These are phyloP conservation scores for Ailuropoda melanoleuca DNA, from an alignment of 2,113 vertebrate genomes.

Conservation along the genomic window DNA sequence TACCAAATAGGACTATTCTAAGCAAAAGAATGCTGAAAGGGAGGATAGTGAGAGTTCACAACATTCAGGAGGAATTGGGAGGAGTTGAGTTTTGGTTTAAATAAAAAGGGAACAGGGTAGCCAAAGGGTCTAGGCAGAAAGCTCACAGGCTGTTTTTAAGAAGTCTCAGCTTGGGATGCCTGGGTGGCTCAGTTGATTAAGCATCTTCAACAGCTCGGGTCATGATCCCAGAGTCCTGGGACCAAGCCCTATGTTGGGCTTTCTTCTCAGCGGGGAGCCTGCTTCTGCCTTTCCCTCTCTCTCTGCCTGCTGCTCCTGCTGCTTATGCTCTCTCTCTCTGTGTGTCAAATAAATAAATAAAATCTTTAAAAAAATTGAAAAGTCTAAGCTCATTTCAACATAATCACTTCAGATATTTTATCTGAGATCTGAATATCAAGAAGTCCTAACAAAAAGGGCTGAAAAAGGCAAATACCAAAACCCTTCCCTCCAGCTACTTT, in stretches of 20 bases:
- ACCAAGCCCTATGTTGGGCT: background rate
- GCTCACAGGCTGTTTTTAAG: background rate
- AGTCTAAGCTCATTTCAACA: background rate
- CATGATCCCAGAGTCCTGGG: background rate
- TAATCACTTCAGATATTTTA: background rate
- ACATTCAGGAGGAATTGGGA: background rate
- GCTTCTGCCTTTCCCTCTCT: background rate
- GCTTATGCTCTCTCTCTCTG: background rate
- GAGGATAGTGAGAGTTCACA: background rate
- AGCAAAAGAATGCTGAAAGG: background rate
- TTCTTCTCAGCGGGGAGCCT: no score
- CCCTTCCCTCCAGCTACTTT: background rate
- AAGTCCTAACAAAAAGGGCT: background rate
- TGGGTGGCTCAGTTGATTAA: background rate
- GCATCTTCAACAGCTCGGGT: background rate
- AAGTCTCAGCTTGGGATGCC: background rate
- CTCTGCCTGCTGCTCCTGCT: background rate
- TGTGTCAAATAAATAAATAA: background rate
- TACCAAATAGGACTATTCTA: background rate
- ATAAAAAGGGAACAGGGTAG: background rate
- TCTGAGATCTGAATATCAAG: background rate
- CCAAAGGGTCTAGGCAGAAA: background rate
- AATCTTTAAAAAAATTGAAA: background rate
- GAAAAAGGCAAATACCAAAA: background rate
- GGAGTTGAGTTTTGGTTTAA: background rate